Conservation (phyloP, 2,888 invertebrate genomes). For the Escarpia spicata region DNA sequence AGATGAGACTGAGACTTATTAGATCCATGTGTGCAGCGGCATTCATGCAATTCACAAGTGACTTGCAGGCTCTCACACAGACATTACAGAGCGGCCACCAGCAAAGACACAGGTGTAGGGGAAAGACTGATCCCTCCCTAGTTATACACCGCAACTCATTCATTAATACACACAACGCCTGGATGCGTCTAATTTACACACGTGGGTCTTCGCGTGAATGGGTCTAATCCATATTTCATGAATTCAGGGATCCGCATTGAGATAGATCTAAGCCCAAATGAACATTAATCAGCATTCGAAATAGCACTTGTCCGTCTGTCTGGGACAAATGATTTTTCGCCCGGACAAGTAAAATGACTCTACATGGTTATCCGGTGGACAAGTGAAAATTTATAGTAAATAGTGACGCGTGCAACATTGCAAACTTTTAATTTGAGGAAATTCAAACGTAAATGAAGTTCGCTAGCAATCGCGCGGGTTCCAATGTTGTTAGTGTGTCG, state of each 20-base stretch:
- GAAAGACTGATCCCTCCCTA: not conserved
- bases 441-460: too few relatives aligned
- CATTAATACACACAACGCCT: not conserved
- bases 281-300: too few relatives aligned
- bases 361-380: too few relatives aligned
- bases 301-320: too few relatives aligned
- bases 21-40: not conserved
- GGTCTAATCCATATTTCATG: conserved; percentile 4
- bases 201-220: not conserved
- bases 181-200: not conserved
- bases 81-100: not conserved
- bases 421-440: too few relatives aligned
- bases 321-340: too few relatives aligned
- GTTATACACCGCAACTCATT: not conserved
- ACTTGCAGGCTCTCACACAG: not conserved
- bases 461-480: too few relatives aligned
- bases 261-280: not conserved
- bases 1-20: not conserved
- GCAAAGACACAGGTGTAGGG: not conserved
- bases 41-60: conserved; percentile 13
- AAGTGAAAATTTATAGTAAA: too few relatives aligned
- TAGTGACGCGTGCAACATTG: too few relatives aligned
- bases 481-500: too few relatives aligned
- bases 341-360: too few relatives aligned
- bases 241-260: not conserved